These are phyloP conservation scores for Pitangus sulphuratus DNA, from an alignment of 2,797 vertebrate species.

Conservation along the genomic window DNA sequence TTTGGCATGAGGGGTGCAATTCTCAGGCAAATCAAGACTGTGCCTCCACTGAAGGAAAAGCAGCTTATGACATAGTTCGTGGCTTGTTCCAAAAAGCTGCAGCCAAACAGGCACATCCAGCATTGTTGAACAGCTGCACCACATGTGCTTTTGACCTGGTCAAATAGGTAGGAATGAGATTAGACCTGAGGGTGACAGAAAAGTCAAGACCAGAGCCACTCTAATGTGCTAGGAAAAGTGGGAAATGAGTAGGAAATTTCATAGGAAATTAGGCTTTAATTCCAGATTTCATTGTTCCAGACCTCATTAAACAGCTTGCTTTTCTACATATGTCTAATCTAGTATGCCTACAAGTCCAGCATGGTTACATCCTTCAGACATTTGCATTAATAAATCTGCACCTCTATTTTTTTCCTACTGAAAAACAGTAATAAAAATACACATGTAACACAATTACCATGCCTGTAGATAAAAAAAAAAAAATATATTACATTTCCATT, in stretches of 20 bases:
- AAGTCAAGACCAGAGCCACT: neutral
- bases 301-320: neutral
- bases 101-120: neutral
- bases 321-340: neutral
- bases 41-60: neutral
- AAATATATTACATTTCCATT: neutral
- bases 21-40: neutral
- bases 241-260: neutral
- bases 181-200: neutral
- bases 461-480: neutral
- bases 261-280: neutral
- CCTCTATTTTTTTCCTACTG: neutral
- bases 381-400: neutral
- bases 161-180: neutral
- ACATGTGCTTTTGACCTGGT: neutral
- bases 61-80: neutral
- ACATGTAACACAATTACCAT: neutral
- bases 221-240: neutral
- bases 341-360: neutral
- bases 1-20: rapidly evolving
- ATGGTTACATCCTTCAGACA: neutral
- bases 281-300: neutral
- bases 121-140: neutral
- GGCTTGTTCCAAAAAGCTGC: neutral
- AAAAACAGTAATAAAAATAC: neutral